A percentile compares a stretch with the other conserved stretches of the same genome.
Evolutionary conservation across 2,797 vertebrate genomes (phyloP).

Genomic region (Gymnoscopelus braueri): DNA sequence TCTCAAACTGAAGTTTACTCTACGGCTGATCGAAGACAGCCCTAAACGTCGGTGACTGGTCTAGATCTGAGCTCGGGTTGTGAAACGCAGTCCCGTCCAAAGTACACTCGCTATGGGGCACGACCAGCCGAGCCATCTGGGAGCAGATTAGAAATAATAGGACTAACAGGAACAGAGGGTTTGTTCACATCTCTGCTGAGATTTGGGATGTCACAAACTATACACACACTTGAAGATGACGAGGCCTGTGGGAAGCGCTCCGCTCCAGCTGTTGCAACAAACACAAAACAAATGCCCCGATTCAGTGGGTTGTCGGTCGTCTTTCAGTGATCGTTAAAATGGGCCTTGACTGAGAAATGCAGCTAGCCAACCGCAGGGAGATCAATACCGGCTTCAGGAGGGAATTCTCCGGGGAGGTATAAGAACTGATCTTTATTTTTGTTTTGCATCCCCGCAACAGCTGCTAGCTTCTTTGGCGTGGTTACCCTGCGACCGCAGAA

Average conservation of each 20-base stretch:
- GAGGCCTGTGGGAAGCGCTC: slow-evolving; percentile 25
- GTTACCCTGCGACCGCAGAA: slow-evolving; percentile 48
- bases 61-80: slow-evolving; percentile 12
- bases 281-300: slow-evolving; percentile 45
- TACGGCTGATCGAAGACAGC: slow-evolving; percentile 7
- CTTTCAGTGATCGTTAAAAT: slow-evolving; percentile 14
- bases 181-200: slow-evolving; percentile 43
- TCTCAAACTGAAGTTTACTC: slow-evolving; percentile 15
- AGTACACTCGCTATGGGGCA: not conserved
- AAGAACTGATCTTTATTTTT: slow-evolving; percentile 21
- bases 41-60: slow-evolving; percentile 11
- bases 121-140: slow-evolving; percentile 27
- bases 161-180: slow-evolving; percentile 36
- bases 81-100: slow-evolving; percentile 30
- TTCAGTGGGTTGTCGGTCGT: slow-evolving; percentile 24
- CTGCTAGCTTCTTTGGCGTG: slow-evolving; percentile 33
- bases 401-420: slow-evolving; percentile 21
- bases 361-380: not conserved
- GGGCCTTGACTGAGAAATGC: slow-evolving; percentile 2
- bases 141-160: slow-evolving; percentile 26
- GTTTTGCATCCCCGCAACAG: slow-evolving; percentile 24
- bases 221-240: slow-evolving; percentile 51
- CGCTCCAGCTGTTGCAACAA: slow-evolving; percentile 67
- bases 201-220: slow-evolving; percentile 54
- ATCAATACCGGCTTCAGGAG: slow-evolving; percentile 15